Conservation (phyloP, 2,888 invertebrate species). For the Aphidius colemani region DNA sequence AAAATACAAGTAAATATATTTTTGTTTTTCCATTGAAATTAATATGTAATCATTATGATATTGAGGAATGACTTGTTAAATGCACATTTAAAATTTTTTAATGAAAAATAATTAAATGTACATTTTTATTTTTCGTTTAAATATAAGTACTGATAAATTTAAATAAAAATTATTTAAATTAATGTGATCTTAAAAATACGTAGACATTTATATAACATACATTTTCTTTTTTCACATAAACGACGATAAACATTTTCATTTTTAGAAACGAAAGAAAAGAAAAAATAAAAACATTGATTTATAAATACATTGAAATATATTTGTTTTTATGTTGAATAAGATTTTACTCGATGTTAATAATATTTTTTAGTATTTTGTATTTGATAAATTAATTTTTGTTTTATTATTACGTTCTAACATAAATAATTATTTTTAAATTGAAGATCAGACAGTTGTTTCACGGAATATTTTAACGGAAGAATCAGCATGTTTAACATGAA, state of each 20-base stretch:
- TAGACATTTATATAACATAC: constrained; percentile 37
- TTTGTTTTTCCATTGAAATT: constrained; percentile 5
- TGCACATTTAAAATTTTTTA: neutral
- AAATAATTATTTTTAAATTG: constrained; percentile 27
- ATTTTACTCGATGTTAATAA: neutral
- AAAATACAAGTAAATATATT: constrained; percentile 23
- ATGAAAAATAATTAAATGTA: too few relatives aligned
- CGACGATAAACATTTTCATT: constrained; percentile 11
- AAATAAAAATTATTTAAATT: neutral
- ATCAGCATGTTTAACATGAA: constrained; percentile 59
- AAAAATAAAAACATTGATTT: constrained; percentile 12
- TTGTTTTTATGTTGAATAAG: constrained; percentile 10
- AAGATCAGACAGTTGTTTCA: constrained; percentile 57
- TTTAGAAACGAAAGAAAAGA: neutral
- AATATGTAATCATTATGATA: constrained; percentile 3
- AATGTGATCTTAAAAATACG: constrained; percentile 37
- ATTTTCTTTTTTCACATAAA: neutral
- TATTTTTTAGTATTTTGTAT: neutral
- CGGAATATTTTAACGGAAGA: constrained; percentile 59
- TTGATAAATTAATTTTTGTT: constrained; percentile 15
- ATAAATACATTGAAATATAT: neutral
- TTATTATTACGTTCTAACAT: constrained; percentile 30
- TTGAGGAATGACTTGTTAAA: constrained; percentile 15
- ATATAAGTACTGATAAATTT: constrained; percentile 5
- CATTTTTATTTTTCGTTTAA: too few relatives aligned